Conservation (phyloP, 2,888 invertebrate genomes). For the Leucoptera coffeella region DNA sequence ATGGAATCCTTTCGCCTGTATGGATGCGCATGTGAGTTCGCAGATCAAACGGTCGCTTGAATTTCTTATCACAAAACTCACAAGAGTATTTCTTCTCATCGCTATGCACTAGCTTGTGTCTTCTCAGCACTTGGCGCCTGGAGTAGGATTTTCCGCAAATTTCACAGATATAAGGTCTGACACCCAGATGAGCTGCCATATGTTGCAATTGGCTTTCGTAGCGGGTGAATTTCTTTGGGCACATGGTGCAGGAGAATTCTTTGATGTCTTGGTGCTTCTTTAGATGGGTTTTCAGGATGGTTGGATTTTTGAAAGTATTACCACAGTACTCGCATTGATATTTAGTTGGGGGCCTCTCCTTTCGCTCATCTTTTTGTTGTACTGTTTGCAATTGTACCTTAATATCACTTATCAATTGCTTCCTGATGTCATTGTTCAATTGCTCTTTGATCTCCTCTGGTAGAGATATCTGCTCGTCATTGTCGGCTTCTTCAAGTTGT, state of each 20-base stretch:
- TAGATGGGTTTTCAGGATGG: slow-evolving; percentile 16
- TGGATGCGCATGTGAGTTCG: slow-evolving; percentile 14
- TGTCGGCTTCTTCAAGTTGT: too few species aligned
- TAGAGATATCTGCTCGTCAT: too few species aligned
- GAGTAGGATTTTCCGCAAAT: slow-evolving; percentile 24
- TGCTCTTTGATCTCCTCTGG: too few species aligned
- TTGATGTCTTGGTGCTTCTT: slow-evolving; percentile 20
- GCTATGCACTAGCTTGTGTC: slow-evolving; percentile 15
- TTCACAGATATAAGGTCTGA: slow-evolving; percentile 40
- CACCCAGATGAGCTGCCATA: slow-evolving; percentile 39
- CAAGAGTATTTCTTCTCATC: slow-evolving; percentile 14
- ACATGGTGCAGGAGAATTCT: slow-evolving; percentile 20
- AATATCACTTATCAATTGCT: too few species aligned
- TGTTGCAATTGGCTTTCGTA: slow-evolving; percentile 35
- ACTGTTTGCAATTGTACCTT: too few species aligned
- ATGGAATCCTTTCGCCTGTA: slow-evolving; percentile 11
- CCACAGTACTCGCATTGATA: slow-evolving; percentile 14
- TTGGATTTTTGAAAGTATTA: slow-evolving; percentile 10
- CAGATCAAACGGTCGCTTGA: slow-evolving; percentile 14
- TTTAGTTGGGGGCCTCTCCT: slow-evolving; percentile 1
- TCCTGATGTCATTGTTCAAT: too few species aligned
- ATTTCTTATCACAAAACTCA: slow-evolving; percentile 11
- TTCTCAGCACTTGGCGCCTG: slow-evolving; percentile 13
- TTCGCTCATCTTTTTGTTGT: background rate
- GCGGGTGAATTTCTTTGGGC: slow-evolving; percentile 22